Evolutionary conservation across 2,113 vertebrate genomes (phyloP), one percentile per base, ranked within the genome.

Genomic region (Corythaixoides concolor): DNA sequence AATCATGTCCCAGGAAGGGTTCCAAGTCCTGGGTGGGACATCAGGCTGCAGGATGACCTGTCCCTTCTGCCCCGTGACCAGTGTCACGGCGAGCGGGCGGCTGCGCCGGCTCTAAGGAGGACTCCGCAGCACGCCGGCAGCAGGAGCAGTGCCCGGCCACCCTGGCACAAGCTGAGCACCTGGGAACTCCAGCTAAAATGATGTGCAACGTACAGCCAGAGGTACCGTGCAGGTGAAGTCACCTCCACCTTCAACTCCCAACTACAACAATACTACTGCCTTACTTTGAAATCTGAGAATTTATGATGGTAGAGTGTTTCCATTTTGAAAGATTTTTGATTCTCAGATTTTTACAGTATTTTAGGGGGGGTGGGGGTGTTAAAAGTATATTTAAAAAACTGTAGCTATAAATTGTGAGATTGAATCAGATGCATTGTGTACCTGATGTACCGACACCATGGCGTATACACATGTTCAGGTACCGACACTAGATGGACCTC

Each of bases 141-240:
- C 39, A 20, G 35, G 52, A 32, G 56, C 23, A 26, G 70, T 21
- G 37, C 37, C 18, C 7, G 22, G 39, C 22, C 35, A 14, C 9
- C 33, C 43, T 6, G 3, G 52, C 2, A 1, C 7, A 7, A 9
- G 10, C n/a, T 2, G 20, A 19, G 37, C 60, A 11, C 49, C 43
- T 2, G 6, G 32, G 19, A 27, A 15, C 30, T 3, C 12, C 1
- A 4, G 21, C n/a, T 12, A 11, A 26, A 22, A 14, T 7, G 37
- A 30, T 2, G 45, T 15, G 33, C 33, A 18, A 35, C 0, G 13
- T 1, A 1, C 26, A 12, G 56, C 43, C 6, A 1, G 22, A 4
- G 33, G 7, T 5, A n/a, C 50, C 1, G 4, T 0, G 1, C 68
- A 32, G 30, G 35, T 6, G 8, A 13, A 26, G 43, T 26, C 70